phyloP scores from a whole-genome alignment of 2,113 vertebrate genomes.

The Lepus timidus region DNA sequence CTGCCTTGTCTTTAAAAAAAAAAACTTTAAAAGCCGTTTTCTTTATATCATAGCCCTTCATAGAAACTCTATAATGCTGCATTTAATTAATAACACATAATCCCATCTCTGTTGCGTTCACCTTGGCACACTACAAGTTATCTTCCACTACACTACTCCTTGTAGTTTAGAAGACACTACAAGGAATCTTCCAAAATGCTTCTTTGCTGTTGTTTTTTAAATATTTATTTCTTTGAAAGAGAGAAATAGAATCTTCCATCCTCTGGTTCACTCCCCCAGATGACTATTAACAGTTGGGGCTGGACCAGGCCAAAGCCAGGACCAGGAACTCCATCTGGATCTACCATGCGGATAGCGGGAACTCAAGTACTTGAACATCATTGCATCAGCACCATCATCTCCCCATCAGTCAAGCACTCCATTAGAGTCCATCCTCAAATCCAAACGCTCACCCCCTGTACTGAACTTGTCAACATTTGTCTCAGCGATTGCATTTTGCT shows the following conservation, averaged over 20 bases:
- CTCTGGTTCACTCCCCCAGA: too few relatives aligned
- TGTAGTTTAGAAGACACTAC: not conserved
- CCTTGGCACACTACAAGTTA: not conserved
- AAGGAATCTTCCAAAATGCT: not conserved
- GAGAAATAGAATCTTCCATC: too few relatives aligned
- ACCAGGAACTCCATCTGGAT: too few relatives aligned
- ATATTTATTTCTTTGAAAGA: too few relatives aligned
- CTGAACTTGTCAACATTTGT: not conserved
- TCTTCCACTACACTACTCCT: too few relatives aligned
- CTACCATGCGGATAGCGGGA: too few relatives aligned
- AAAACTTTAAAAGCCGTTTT: not conserved
- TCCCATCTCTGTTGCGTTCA: not conserved
- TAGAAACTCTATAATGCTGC: not conserved
- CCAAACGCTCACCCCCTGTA: not conserved
- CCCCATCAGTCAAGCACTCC: not conserved
- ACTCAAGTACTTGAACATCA: too few relatives aligned
- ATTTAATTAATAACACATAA: slow-evolving; percentile 45
- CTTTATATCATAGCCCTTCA: not conserved
- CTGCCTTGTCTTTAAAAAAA: not conserved
- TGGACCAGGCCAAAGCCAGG: too few relatives aligned
- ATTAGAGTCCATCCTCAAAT: not conserved
- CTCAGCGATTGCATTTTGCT: not conserved
- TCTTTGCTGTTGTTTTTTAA: too few relatives aligned
- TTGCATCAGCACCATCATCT: not conserved
- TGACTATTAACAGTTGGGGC: too few relatives aligned